Base-by-base conservation (phyloP, 1,140 invertebrate genomes). In the Platyscapa corneri region DNA sequence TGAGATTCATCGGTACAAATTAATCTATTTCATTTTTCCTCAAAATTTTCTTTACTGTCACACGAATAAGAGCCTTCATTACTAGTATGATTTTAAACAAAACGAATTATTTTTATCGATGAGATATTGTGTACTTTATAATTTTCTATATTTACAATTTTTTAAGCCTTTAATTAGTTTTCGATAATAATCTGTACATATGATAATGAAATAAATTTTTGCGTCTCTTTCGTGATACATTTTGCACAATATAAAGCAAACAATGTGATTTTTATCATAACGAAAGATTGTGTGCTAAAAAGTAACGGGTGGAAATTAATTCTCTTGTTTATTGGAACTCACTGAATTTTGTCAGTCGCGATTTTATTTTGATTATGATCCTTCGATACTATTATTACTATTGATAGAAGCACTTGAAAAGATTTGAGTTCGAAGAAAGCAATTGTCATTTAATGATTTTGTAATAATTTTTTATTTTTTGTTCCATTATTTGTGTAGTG, bases 201-300 rank as follows among this genome's bases (percentile, higher is more conserved):
- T 37, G 0, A 77, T 72, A 72, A 77, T n/a, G 18, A 37, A 83
- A 83, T 42, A 34, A 34, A 60, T 42, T 65, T 77, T 83, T 74
- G 14, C 39, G 60, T 65, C 20, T 39, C 60, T 49, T 34, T 67
- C 42, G n/a, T 77, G 42, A 27, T 84, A 78, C 7, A 70, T 77
- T 76, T 84, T 84, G 18, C 39, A 67, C 23, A 53, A 34, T 84
- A n/a, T 65, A 27, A 49, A 84, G 49, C 75, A 72, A 79, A n/a
- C n/a, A 49, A 79, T 84, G 39, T 79, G 65, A 84, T 79, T 78
- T 79, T 42, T 42, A 74, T 72, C 37, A 34, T 60, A 74, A 60
- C 30, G 12, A 65, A 56, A 23, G 23, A 84, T 37, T 34, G 23
- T 79, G 46, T 37, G 72, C 32, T 75, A 56, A 23, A 12, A 56